phyloP scores from a whole-genome alignment of 2,888 invertebrate genomes.

The Rhamphomyia laevipes region DNA sequence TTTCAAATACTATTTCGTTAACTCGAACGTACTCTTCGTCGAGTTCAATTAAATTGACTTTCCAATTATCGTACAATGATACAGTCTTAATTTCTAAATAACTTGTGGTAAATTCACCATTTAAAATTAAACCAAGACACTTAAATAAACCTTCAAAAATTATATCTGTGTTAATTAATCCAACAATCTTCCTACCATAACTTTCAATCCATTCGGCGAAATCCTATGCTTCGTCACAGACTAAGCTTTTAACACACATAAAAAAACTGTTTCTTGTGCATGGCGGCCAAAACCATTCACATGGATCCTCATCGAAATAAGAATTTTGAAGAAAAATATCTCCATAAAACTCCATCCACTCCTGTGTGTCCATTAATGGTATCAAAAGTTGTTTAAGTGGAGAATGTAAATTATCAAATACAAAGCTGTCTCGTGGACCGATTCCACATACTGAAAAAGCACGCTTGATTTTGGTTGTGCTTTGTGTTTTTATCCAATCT shows the following conservation, averaged over 20 bases:
- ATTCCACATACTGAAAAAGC: not conserved
- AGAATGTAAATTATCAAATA: slow-evolving; percentile 1
- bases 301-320: not conserved
- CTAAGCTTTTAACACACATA: not conserved
- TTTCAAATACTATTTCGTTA: not conserved
- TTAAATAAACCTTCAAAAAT: not conserved
- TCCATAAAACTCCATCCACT: not conserved
- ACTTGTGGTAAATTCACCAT: not conserved
- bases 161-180: not conserved
- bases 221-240: not conserved
- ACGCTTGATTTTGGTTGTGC: not conserved
- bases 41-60: not conserved
- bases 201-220: not conserved
- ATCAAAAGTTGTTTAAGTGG: slow-evolving; percentile 1
- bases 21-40: not conserved
- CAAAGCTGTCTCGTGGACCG: not conserved
- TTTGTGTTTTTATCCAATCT: not conserved
- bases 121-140: not conserved
- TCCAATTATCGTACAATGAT: not conserved
- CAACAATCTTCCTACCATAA: not conserved
- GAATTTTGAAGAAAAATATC: not conserved
- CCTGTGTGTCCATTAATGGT: not conserved
- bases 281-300: not conserved
- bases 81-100: not conserved
- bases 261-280: slow-evolving; percentile 1